phyloP scores from a whole-genome alignment of 1,140 invertebrate species.

The Agrilus planipennis region DNA sequence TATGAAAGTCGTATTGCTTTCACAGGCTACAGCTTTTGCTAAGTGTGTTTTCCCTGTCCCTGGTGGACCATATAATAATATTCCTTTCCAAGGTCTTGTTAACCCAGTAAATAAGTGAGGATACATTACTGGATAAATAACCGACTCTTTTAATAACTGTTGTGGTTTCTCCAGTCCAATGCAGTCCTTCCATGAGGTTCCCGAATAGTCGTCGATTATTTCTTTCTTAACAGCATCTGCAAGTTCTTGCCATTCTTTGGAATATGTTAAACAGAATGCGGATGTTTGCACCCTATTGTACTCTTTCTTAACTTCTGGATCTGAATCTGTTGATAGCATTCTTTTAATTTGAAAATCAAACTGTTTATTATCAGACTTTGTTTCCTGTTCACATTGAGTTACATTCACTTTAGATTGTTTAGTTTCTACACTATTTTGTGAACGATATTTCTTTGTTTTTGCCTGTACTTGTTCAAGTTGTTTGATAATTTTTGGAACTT shows the following conservation, averaged over 20 bases:
- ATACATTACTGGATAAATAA: slow-evolving; percentile 76
- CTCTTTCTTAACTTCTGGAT: too few species aligned
- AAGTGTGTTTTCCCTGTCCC: slow-evolving; percentile 77
- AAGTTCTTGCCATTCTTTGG: slow-evolving; percentile 38
- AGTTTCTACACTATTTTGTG: too few species aligned
- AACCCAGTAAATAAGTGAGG: slow-evolving; percentile 71
- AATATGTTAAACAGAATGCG: too few species aligned
- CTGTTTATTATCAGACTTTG: too few species aligned
- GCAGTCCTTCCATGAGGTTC: slow-evolving; percentile 56
- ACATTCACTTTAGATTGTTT: too few species aligned
- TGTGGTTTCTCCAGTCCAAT: slow-evolving; percentile 73
- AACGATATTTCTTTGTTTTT: too few species aligned
- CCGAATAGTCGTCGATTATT: slow-evolving; percentile 42
- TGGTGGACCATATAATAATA: slow-evolving; percentile 79
- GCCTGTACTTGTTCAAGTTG: too few species aligned
- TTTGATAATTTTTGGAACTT: slow-evolving; percentile 65
- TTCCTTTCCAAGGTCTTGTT: slow-evolving; percentile 69
- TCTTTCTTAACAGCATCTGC: slow-evolving; percentile 50
- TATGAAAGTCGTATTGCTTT: slow-evolving; percentile 80
- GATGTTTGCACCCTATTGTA: too few species aligned
- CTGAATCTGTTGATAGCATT: too few species aligned
- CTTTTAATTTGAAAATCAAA: too few species aligned
- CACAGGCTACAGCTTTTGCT: slow-evolving; percentile 76
- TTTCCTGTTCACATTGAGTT: too few species aligned
- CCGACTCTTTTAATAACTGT: slow-evolving; percentile 74